Evolutionary conservation across 2,113 vertebrate genomes (phyloP), one percentile per base, ranked within the genome.

Genomic region (Micromys minutus): DNA sequence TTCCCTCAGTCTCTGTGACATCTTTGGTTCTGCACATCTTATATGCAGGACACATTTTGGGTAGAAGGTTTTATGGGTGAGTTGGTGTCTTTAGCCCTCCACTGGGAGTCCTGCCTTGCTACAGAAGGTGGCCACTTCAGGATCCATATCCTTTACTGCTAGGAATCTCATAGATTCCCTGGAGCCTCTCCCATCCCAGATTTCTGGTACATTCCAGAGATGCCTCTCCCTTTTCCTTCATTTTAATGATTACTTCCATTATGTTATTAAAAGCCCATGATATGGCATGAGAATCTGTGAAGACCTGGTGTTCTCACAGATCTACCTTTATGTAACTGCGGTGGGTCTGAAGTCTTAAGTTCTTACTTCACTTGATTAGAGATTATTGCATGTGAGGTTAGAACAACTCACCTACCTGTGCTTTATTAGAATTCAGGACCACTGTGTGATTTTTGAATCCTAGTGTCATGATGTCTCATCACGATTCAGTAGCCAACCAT

Each of bases 361-460:
- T 97, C 72, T 94, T 72, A 71, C 93, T 97, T 97, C 39, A 45
- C 76, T 94, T 90, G 55, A 93, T 59, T 50, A 67, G 36, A 77
- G 36, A 47, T 50, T 22, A 75, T 2, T 12, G 0, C 75, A 87
- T 85, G 36, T 52, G 89, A 22, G 13, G 9, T 52, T 36, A 50
- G 84, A 86, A 50, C 42, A 83, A 7, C 26, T 61, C 6, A 55
- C 50, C 29, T 81, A 42, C 21, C 36, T 79, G 36, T 34, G 39
- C 24, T 50, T 96, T 90, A 22, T 90, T 61, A 22, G 17, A 85
- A 36, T 9, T 17, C 9, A 85, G 86, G 76, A n/a, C 59, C 42
- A 7, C 21, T 29, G 42, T 72, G 76, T 13, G 39, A 5, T n/a
- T 52, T n/a, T 34, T 67, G 72, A 94, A 45, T 89, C 4, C 8